phyloP scores from a whole-genome alignment of 2,888 invertebrate genomes.

The Ethmia dodecea region DNA sequence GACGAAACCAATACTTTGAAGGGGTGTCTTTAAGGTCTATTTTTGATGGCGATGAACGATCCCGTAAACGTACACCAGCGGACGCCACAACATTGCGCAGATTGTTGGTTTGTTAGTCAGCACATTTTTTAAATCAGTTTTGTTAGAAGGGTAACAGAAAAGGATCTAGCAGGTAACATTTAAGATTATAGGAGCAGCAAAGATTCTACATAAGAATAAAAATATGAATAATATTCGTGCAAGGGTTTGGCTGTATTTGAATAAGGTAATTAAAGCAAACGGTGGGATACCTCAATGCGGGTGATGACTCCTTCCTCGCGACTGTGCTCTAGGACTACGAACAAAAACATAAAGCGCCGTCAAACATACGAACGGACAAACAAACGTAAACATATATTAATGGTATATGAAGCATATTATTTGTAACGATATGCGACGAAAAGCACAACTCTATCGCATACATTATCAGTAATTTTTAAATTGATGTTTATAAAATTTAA shows the following conservation, averaged over 20 bases:
- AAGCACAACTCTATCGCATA: too few relatives aligned
- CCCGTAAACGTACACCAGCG: constrained; percentile 51
- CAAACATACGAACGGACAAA: constrained; percentile 65
- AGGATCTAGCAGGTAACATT: too few relatives aligned
- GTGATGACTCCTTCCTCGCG: constrained; percentile 78
- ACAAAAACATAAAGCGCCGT: constrained; percentile 73
- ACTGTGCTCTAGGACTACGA: constrained; percentile 78
- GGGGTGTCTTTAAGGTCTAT: too few relatives aligned
- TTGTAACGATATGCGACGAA: too few relatives aligned
- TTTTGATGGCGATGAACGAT: constrained; percentile 20
- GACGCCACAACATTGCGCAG: constrained; percentile 70
- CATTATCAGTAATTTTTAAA: too few relatives aligned
- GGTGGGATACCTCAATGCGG: constrained; percentile 73
- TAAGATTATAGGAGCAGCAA: constrained; percentile 1
- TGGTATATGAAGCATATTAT: constrained; percentile 38
- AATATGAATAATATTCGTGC: constrained; percentile 2
- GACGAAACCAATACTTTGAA: not conserved
- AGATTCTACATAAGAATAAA: constrained; percentile 2
- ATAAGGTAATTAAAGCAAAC: constrained; percentile 55
- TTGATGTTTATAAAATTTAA: too few relatives aligned
- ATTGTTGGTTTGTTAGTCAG: constrained; percentile 26
- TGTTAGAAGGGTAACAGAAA: not conserved
- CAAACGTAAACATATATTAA: constrained; percentile 44
- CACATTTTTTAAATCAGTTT: constrained; percentile 13
- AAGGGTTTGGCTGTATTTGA: not conserved